Evolutionary conservation across 2,113 vertebrate genomes (phyloP).

Genomic region (Misgurnus mizolepis): DNA sequence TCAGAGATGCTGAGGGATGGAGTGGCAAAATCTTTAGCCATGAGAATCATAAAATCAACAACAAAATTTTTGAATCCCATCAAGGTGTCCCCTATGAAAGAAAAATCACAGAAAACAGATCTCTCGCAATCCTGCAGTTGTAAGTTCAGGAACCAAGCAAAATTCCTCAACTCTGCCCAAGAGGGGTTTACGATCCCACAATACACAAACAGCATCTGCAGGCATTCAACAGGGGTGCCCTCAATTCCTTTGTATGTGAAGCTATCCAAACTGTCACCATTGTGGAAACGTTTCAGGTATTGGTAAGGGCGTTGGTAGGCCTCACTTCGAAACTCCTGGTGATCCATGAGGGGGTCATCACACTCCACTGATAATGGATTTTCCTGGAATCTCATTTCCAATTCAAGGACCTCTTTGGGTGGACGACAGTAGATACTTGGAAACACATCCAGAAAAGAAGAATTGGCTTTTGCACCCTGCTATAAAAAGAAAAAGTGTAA

Average conservation of each 20-base stretch:
- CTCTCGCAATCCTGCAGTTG: slow-evolving; percentile 88
- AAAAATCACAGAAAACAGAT: slow-evolving; percentile 85
- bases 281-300: slow-evolving; percentile 82
- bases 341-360: slow-evolving; percentile 83
- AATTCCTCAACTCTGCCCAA: slow-evolving; percentile 92
- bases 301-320: slow-evolving; percentile 93
- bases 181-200: slow-evolving; percentile 88
- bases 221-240: slow-evolving; percentile 81
- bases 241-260: slow-evolving; percentile 78
- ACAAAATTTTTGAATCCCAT: slow-evolving; percentile 92
- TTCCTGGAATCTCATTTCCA: slow-evolving; percentile 64
- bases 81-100: slow-evolving; percentile 79
- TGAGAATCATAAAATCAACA: slow-evolving; percentile 93
- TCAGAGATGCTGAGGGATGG: slow-evolving; percentile 88
- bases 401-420: slow-evolving; percentile 85
- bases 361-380: neutral
- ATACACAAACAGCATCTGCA: slow-evolving; percentile 85
- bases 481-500: slow-evolving; percentile 27
- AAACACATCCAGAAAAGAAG: slow-evolving; percentile 82
- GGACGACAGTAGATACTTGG: slow-evolving; percentile 85
- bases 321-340: slow-evolving; percentile 79
- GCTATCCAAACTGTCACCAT: slow-evolving; percentile 69
- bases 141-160: slow-evolving; percentile 86
- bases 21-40: slow-evolving; percentile 95
- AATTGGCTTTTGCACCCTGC: slow-evolving; percentile 61